Evolutionary conservation across 2,888 invertebrate genomes (phyloP).

Genomic region (Ectemnius cavifrons): DNA sequence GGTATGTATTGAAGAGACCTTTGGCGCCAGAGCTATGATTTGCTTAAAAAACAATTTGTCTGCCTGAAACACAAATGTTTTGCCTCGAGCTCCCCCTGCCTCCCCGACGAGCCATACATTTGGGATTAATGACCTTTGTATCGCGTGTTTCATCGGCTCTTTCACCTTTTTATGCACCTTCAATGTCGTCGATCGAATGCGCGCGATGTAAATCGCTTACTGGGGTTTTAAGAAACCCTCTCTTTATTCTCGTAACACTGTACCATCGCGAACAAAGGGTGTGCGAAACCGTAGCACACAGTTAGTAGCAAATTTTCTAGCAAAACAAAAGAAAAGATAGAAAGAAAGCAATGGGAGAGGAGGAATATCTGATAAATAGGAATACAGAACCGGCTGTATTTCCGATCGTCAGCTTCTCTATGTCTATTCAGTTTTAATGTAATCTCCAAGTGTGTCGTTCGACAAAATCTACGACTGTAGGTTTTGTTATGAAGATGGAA

Average conservation of each 20-base stretch:
- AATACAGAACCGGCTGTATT: conserved; percentile 54
- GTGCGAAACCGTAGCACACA: neutral
- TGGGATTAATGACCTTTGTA: neutral
- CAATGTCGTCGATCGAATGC: too few species aligned
- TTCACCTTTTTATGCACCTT: too few species aligned
- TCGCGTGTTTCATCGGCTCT: too few species aligned
- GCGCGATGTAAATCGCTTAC: too few species aligned
- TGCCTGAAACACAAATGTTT: conserved; percentile 30
- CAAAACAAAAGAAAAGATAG: conserved; percentile 20
- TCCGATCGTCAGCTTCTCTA: conserved; percentile 41
- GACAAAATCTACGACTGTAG: conserved; percentile 37
- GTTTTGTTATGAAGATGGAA: conserved; percentile 40
- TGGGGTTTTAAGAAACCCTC: too few species aligned
- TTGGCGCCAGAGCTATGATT: conserved; percentile 45
- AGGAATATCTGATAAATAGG: conserved; percentile 54
- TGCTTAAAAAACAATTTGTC: conserved; percentile 59
- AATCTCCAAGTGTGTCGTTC: conserved; percentile 44
- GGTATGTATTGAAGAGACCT: conserved; percentile 77
- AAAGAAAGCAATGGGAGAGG: conserved; percentile 6
- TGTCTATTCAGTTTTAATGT: conserved; percentile 28
- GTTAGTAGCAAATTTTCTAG: conserved; percentile 55
- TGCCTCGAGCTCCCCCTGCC: too few species aligned
- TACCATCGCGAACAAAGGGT: too few species aligned
- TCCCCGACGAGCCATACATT: too few species aligned
- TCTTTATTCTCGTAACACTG: too few species aligned